These are phyloP conservation scores for Ophion ventricosus DNA, from an alignment of 2,888 invertebrate species.

Conservation along the genomic window DNA sequence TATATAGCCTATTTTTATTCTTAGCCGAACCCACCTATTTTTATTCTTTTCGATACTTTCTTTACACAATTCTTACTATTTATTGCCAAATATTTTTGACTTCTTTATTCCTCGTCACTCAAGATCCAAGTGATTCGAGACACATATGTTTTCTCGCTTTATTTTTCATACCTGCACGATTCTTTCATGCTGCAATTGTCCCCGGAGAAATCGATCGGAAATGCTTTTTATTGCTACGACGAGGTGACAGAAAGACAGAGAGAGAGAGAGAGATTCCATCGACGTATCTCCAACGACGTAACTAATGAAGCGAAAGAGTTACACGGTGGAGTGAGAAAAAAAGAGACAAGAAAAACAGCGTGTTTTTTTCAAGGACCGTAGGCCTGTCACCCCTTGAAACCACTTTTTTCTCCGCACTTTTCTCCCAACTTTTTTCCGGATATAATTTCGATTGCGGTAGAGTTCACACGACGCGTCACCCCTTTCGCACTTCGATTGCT, in stretches of 20 bases:
- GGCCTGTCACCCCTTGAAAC: constrained; percentile 38
- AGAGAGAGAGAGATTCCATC: constrained; percentile 20
- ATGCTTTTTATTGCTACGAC: constrained; percentile 41
- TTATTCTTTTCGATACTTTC: constrained; percentile 21
- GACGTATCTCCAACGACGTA: constrained; percentile 34
- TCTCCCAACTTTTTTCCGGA: constrained; percentile 28
- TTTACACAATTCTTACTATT: constrained; percentile 10
- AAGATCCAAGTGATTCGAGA: constrained; percentile 9
- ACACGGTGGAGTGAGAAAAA: background rate
- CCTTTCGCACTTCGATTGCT: constrained; percentile 31
- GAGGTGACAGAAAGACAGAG: constrained; percentile 9
- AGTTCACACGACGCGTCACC: constrained; percentile 61
- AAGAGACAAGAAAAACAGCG: constrained; percentile 23
- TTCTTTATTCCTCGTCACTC: constrained; percentile 28
- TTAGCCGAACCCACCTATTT: constrained; percentile 1
- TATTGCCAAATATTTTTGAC: constrained; percentile 31
- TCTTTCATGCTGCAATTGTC: constrained; percentile 17
- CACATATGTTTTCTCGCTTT: background rate
- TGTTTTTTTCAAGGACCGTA: constrained; percentile 32
- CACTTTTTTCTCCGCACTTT: constrained; percentile 29
- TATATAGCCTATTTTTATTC: too few species aligned
- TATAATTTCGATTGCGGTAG: constrained; percentile 33
- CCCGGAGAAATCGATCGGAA: constrained; percentile 57
- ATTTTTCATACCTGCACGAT: background rate
- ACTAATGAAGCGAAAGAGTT: constrained; percentile 65